These are phyloP conservation scores for Syngnathus scovelli DNA, from an alignment of 2,113 vertebrate species.

Conservation along the genomic window DNA sequence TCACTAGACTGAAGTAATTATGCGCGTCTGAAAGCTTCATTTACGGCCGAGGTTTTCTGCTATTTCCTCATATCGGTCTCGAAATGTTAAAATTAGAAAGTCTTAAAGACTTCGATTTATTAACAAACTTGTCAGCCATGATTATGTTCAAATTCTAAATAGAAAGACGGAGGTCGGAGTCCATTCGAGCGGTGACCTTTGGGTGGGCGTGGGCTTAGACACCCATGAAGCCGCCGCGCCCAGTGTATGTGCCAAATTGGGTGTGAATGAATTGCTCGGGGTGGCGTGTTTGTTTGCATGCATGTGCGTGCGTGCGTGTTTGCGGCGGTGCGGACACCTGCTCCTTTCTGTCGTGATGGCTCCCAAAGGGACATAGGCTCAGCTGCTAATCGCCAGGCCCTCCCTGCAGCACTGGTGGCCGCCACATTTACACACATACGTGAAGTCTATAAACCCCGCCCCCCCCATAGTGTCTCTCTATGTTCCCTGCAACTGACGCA, in stretches of 20 bases:
- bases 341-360: slow-evolving; percentile 68
- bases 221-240: slow-evolving; percentile 19
- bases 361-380: slow-evolving; percentile 69
- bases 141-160: slow-evolving; percentile 3
- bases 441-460: slow-evolving; percentile 33
- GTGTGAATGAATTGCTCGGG: slow-evolving; percentile 16
- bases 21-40: not conserved
- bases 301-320: slow-evolving; percentile 30
- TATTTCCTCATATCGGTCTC: not conserved
- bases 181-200: slow-evolving; percentile 50
- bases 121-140: slow-evolving; percentile 25
- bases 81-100: not conserved
- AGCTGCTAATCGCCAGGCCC: slow-evolving; percentile 71
- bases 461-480: slow-evolving; percentile 25
- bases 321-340: slow-evolving; percentile 69
- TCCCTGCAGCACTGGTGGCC: slow-evolving; percentile 65
- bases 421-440: slow-evolving; percentile 16
- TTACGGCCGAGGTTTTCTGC: not conserved
- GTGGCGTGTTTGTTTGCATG: slow-evolving; percentile 13
- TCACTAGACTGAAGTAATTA: slow-evolving; percentile 14
- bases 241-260: slow-evolving; percentile 17
- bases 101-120: not conserved
- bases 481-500: slow-evolving; percentile 48
- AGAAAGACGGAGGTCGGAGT: slow-evolving; percentile 9
- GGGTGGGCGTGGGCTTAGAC: slow-evolving; percentile 26